These are phyloP conservation scores for Catharus minimus DNA, from an alignment of 2,113 vertebrate genomes.

Conservation along the genomic window DNA sequence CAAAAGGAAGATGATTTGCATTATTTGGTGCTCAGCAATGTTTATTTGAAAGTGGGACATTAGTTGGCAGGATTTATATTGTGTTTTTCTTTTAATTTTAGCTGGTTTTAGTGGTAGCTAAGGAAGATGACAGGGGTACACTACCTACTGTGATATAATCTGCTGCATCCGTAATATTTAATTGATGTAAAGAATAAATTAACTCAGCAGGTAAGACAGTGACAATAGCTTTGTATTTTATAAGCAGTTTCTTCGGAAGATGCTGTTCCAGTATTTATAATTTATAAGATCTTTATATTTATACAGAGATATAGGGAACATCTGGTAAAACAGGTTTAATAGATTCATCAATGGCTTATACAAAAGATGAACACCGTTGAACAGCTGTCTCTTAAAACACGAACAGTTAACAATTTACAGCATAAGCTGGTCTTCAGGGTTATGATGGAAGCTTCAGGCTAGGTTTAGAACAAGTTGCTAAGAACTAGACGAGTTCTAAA, in stretches of 20 bases:
- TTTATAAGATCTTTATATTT: background rate
- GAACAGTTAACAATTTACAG: background rate
- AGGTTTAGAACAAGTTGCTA: background rate
- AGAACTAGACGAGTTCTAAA: background rate
- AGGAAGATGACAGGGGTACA: background rate
- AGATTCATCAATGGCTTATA: background rate
- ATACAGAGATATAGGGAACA: background rate
- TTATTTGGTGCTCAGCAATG: background rate
- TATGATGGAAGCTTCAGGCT: background rate
- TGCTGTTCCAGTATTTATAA: background rate
- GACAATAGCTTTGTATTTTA: conserved; percentile 15
- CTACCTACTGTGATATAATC: conserved; percentile 2
- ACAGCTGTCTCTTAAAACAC: background rate
- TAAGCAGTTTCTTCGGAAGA: conserved; percentile 12
- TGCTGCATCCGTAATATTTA: conserved; percentile 22
- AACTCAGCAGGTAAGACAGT: background rate
- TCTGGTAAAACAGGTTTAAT: background rate
- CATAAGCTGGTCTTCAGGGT: background rate
- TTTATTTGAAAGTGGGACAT: background rate
- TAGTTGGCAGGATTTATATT: background rate
- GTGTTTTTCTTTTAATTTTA: background rate
- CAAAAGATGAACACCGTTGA: background rate
- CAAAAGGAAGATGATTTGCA: background rate
- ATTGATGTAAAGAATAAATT: conserved; percentile 41
- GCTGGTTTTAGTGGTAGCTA: conserved; percentile 13